Evolutionary conservation across 2,888 invertebrate species (phyloP), one percentile per base, ranked within the genome.

Genomic region (Cloeon dipterum): DNA sequence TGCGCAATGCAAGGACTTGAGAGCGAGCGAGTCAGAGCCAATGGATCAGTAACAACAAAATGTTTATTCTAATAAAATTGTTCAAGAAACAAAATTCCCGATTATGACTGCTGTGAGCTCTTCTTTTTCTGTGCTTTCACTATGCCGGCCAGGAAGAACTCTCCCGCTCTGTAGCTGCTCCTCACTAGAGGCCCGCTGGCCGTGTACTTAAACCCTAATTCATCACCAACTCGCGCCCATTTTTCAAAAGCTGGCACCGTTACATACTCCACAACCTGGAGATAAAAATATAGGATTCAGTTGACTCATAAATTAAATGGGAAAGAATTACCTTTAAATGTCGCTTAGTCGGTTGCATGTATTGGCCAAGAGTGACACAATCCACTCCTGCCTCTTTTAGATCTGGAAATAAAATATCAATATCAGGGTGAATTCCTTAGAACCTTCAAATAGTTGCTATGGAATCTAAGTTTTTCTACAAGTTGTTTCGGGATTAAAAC

Each of bases 261-360:
- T 0, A 98, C 85, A 60, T 96, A 99, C 55, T 98, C 96, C 32
- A 75, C 74, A 1, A 93, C 81, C 37, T 59, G 54, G 56, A 36
- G 20, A 44, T 42, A 20, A 26, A 20, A 44, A 35, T 39, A 17
- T 19, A 21, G 5, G 7, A 8, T n/a, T 29, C 5, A 29, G n/a
- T 5, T 7, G 14, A 29, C 23, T 10, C n/a, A n/a, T 29, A 14
- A 8, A 29, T 11, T 7, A 8, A n/a, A 11, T 14, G 14, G 29
- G 5, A 5, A 21, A 5, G 5, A 21, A 8, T 17, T 18, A 41
- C 66, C 61, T 83, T 86, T 19, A 98, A 62, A 56, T 98, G 98
- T 7, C 79, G 67, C 51, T 89, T 94, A 0, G 96, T 98, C 0
- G 98, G 98, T 55, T 99, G 98, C 94, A 99, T 98, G 58, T 99